Evolutionary conservation across 2,797 vertebrate genomes (phyloP), one percentile per base, ranked within the genome.

Genomic region (Sebastes umbrosus): DNA sequence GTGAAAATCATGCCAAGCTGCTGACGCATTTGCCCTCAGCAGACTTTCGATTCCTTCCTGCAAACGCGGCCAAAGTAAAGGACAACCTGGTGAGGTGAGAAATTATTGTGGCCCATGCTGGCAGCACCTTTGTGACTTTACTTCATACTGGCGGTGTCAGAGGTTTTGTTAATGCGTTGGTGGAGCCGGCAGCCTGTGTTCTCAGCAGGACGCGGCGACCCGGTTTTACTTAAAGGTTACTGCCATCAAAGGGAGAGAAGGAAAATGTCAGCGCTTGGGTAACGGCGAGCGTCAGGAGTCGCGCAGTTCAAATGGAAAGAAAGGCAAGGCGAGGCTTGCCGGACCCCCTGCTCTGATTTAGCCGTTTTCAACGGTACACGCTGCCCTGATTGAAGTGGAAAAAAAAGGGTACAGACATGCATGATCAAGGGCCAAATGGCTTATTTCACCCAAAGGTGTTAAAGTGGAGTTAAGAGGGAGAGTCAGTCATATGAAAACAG

Each of bases 191-290:
- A 85, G 82, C 79, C 84, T 88, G 69, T 90, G 90, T 87, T 91
- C 88, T 87, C 90, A 82, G 90, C 86, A 75, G 84, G 89, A 69
- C 36, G 43, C 6, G 0, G 75, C 34, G 75, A 90, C 88, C 87
- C 14, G 63, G 86, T 74, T 89, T 87, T 57, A 77, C 80, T 79
- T 86, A 92, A 95, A 95, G 92, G 94, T 95, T 90, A 92, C 59
- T 29, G 69, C 46, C 88, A 88, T 93, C 86, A 91, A 87, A 92
- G 71, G 27, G 54, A 66, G 16, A 69, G 36, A 25, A 69, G 69
- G 77, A 73, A 93, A 94, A 94, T 93, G 94, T 92, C 93, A 94
- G 66, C 14, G 46, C 75, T 71, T 39, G 69, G 79, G 81, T 70
- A 83, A 82, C 9, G 14, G 36, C 16, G 8, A 75, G 57, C 50